phyloP scores from a whole-genome alignment of 2,888 invertebrate genomes.

The Ctena decussata region DNA sequence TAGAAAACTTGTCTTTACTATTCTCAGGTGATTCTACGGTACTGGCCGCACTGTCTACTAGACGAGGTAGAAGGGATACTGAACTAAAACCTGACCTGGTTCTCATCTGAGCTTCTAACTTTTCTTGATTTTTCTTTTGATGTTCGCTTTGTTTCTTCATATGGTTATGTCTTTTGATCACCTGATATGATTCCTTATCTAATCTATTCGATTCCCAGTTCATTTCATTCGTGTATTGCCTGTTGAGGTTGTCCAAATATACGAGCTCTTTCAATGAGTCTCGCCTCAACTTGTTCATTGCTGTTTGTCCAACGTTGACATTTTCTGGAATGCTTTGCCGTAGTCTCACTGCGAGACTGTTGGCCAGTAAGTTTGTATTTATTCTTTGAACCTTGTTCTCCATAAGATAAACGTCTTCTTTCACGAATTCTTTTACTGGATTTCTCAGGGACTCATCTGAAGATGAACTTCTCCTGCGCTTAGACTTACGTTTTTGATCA shows the following conservation, averaged over 20 bases:
- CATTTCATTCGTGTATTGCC: conserved; percentile 60
- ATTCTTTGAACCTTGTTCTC: conserved; percentile 57
- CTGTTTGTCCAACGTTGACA: conserved; percentile 25
- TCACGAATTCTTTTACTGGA: conserved; percentile 36
- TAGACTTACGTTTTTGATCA: background rate
- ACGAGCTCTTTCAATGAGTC: conserved; percentile 66
- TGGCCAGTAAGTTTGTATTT: conserved; percentile 69
- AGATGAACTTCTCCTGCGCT: background rate
- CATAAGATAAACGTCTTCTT: conserved; percentile 67
- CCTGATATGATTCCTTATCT: conserved; percentile 56
- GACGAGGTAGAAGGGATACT: conserved; percentile 43
- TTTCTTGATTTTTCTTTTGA: conserved; percentile 61
- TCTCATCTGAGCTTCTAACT: conserved; percentile 59
- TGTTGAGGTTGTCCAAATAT: conserved; percentile 65
- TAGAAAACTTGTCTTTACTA: conserved; percentile 34
- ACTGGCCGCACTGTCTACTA: conserved; percentile 25
- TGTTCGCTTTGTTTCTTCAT: conserved; percentile 62
- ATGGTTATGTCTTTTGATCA: conserved; percentile 62
- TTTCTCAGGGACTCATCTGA: background rate
- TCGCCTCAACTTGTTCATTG: conserved; percentile 60
- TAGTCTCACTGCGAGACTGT: conserved; percentile 70
- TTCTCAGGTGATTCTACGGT: background rate
- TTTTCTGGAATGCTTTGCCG: conserved; percentile 61
- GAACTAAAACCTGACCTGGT: conserved; percentile 59
- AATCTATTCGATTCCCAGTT: conserved; percentile 56